These are phyloP conservation scores for Palloptera scutellata DNA, from an alignment of 2,888 invertebrate species.

Conservation along the genomic window DNA sequence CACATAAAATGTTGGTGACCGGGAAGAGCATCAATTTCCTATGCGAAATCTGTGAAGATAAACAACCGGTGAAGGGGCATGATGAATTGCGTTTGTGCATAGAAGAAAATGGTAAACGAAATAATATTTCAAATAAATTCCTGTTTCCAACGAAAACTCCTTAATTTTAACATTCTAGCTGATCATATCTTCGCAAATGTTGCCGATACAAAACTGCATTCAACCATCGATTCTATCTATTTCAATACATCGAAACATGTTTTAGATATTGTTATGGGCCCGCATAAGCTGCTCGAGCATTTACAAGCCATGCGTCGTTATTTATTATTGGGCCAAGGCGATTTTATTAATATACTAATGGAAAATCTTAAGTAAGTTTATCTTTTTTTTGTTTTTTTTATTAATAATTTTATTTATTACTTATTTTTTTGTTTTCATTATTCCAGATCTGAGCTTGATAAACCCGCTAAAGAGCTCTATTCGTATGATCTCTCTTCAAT, in stretches of 20 bases:
- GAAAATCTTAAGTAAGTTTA: slow-evolving; percentile 80
- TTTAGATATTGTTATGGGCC: slow-evolving; percentile 83
- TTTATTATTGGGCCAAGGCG: slow-evolving; percentile 92
- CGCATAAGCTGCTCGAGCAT: slow-evolving; percentile 90
- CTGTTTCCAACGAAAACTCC: not conserved
- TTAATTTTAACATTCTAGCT: slow-evolving; percentile 44
- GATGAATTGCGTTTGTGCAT: slow-evolving; percentile 68
- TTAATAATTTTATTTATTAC: too few species aligned
- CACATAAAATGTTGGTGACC: slow-evolving; percentile 88
- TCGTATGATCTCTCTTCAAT: slow-evolving; percentile 88
- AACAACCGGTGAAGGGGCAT: slow-evolving; percentile 71
- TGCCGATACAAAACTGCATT: slow-evolving; percentile 78
- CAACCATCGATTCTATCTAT: slow-evolving; percentile 84
- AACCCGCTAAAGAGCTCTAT: slow-evolving; percentile 85
- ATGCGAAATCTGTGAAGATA: slow-evolving; percentile 88
- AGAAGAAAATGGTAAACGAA: slow-evolving; percentile 64
- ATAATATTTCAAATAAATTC: slow-evolving; percentile 5
- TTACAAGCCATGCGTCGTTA: slow-evolving; percentile 90
- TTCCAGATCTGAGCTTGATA: slow-evolving; percentile 83
- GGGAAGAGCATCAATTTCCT: slow-evolving; percentile 97
- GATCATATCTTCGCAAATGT: slow-evolving; percentile 68
- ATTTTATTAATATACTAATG: slow-evolving; percentile 93
- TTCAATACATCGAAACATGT: slow-evolving; percentile 86
- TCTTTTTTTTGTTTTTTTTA: slow-evolving; percentile 2
- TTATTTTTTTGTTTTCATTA: too few species aligned